Evolutionary conservation across 37 sponge, comb jelly and placozoan genomes (phyloP), one percentile per base, ranked within the genome.

Genomic region (Ephydatia muelleri): DNA sequence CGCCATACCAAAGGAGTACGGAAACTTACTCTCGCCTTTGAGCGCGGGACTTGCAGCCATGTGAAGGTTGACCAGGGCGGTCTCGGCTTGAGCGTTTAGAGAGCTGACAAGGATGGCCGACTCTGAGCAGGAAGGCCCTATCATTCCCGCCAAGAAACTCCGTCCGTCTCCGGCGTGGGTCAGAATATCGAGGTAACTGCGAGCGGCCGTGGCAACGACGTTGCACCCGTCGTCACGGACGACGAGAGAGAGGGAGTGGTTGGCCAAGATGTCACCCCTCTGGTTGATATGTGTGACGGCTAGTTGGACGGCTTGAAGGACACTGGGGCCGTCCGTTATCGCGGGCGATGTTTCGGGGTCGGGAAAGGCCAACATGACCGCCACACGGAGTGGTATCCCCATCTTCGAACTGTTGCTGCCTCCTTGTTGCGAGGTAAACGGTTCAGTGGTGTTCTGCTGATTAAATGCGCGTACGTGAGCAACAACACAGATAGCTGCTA

Each of bases 71-170:
- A 80, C 67, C 31, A 87, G 9, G 28, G 36, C 26, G 1, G 75
- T 64, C 26, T 87, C 75, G 21, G 73, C 49, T 8, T 49, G 66
- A 43, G 39, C 73, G 37, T 38, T 27, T 22, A 81, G 36, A 25
- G 74, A n/a, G 29, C 75, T 28, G 6, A 87, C 26, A 0, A 32
- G 35, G 73, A 74, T n/a, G n/a, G 75, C 25, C 0, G 87, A 80
- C 8, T 29, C 22, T 3, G 87, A 87, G 49, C 87, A 87, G 6
- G 65, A 74, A 19, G 87, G 87, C 38, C 87, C 87, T 27, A 87
- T 57, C 8, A 74, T 75, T 8, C 87, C 87, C 0, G 57, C 57
- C 57, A 57, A 21, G 16, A 57, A 57, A 14, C 57, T 57, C 16
- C 12, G 57, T 11, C 57, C 57, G 16, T 57, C 57, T 57, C 57